Base-by-base conservation (phyloP, 2,113 vertebrate species). In the Psittacara wagleri region DNA sequence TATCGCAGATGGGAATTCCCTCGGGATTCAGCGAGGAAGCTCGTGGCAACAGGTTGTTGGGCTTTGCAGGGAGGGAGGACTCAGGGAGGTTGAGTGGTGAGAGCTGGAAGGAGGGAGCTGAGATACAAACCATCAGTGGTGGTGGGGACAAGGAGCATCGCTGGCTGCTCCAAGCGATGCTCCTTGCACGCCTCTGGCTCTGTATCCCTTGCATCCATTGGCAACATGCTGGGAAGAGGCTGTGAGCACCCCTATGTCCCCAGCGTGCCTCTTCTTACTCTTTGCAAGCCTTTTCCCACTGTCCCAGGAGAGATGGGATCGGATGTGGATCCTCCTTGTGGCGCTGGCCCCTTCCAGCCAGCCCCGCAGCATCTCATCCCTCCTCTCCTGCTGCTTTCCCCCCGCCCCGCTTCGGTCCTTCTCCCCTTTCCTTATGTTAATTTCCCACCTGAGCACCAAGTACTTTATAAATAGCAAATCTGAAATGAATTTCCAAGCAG, bases 381-480 rank as follows among this genome's bases (percentile, higher is more conserved):
- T 95, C 86, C 31, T 69, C 52, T 86, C 67, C 95, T 54, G 82
- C 63, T 76, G 75, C 57, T 24, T 57, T 48, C 73, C 14, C 14
- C 22, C 44, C 11, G 11, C 77, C 57, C 43, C 8, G 13, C 10
- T 84, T 97, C 3, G 44, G 93, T 96, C 88, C 93, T 81, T 92
- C 91, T 95, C 95, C 95, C 95, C 76, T 91, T 96, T 97, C 97
- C 95, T 97, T 96, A 97, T 98, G 97, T 96, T 98, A 98, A 98
- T 98, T 98, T 98, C 98, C 98, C 98, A 98, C 98, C 98, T 98
- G 98, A 98, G 97, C 96, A 97, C 96, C 96, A 96, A 98, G 98
- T 96, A 96, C 98, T 98, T 98, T 98, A 98, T 98, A 98, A 98
- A 98, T 98, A 98, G 98, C 98, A 98, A 98, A 98, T 98, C 98